Evolutionary conservation across 1,140 invertebrate species (phyloP).

Genomic region (Tribolium castaneum): DNA sequence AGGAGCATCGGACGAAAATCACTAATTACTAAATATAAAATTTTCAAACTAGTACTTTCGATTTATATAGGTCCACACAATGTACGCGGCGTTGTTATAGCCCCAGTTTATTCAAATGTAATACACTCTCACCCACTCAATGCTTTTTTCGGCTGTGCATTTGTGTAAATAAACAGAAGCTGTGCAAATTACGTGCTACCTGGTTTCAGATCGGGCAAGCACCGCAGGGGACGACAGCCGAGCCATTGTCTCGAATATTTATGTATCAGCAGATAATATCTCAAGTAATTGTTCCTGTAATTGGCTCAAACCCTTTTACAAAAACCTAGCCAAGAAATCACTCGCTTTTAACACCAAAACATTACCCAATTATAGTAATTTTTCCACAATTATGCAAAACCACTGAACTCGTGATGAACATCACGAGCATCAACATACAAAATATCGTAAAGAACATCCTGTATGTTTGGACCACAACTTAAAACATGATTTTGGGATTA

Average conservation of each 20-base stretch:
- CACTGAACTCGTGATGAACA: no score
- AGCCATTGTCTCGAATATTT: conserved; percentile 58
- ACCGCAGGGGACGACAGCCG: conserved; percentile 41
- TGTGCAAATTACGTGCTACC: conserved; percentile 44
- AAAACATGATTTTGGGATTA: no score
- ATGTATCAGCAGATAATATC: conserved; percentile 60
- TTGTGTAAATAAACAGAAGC: conserved; percentile 16
- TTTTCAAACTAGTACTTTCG: conserved; percentile 8
- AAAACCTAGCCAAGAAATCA: not conserved
- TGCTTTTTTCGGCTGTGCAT: not conserved
- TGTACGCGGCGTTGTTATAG: not conserved
- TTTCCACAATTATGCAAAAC: no score
- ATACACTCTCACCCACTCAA: not conserved
- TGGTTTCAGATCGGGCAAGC: conserved; percentile 36
- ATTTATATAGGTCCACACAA: conserved; percentile 27
- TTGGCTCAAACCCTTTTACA: conserved; percentile 57
- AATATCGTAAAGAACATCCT: no score
- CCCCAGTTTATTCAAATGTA: conserved; percentile 26
- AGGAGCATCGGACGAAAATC: conserved; percentile 59
- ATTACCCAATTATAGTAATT: no score
- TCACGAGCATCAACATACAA: no score
- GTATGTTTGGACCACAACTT: no score
- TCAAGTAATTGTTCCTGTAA: conserved; percentile 60
- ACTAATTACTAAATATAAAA: conserved; percentile 64
- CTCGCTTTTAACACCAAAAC: no score